Evolutionary conservation across 1,140 invertebrate genomes (phyloP).

Genomic region (Diachasmimorpha longicaudata): DNA sequence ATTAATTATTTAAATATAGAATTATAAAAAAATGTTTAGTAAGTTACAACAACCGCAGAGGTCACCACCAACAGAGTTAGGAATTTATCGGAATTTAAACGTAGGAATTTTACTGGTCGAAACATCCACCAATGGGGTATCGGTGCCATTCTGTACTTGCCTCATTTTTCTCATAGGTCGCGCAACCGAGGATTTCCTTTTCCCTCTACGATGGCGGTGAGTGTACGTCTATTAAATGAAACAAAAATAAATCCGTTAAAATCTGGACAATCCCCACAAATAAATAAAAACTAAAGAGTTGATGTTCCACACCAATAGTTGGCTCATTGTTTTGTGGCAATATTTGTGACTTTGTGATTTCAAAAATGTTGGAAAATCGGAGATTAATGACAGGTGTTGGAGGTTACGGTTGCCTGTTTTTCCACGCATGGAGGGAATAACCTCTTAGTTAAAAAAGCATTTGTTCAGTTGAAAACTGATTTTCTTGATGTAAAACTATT

Average conservation of each 20-base stretch:
- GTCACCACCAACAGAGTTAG: not conserved
- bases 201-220: conserved; percentile 52
- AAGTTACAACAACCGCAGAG: not conserved
- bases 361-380: not conserved
- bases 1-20: too few relatives aligned
- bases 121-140: not conserved
- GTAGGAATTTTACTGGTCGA: not conserved
- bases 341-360: conserved; percentile 19
- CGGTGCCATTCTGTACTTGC: not conserved
- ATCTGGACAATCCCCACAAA: conserved; percentile 37
- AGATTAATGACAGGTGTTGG: not conserved
- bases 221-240: conserved; percentile 34
- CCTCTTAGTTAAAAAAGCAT: not conserved
- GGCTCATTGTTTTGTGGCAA: conserved; percentile 8
- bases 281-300: not conserved
- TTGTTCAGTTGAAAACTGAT: too few relatives aligned
- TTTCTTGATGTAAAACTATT: too few relatives aligned
- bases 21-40: too few relatives aligned
- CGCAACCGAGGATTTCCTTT: conserved; percentile 31
- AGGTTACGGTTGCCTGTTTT: conserved; percentile 12
- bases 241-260: conserved; percentile 33
- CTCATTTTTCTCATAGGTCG: conserved; percentile 25
- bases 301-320: not conserved
- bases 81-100: not conserved
- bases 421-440: not conserved